These are phyloP conservation scores for Macrophya alboannulata DNA, from an alignment of 2,888 invertebrate species.

Conservation along the genomic window DNA sequence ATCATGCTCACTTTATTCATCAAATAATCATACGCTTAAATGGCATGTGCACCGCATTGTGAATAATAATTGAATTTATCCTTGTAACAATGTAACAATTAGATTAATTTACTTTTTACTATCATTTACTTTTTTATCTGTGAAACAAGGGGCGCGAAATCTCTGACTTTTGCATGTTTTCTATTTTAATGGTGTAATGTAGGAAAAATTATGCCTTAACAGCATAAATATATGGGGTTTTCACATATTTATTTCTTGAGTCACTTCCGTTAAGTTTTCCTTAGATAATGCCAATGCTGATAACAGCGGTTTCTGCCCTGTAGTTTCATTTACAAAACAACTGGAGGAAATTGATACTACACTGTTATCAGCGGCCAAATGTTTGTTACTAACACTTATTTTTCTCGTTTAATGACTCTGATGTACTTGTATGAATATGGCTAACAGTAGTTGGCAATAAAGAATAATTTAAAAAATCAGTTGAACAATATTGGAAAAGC, in stretches of 20 bases:
- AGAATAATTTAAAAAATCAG: neutral
- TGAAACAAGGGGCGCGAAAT: neutral
- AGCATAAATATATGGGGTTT: neutral
- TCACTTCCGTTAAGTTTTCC: neutral
- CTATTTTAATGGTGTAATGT: neutral
- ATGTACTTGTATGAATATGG: neutral
- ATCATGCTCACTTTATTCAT: neutral
- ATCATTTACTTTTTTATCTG: neutral
- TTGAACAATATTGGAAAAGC: neutral
- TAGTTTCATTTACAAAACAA: constrained; percentile 12
- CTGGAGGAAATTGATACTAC: constrained; percentile 15
- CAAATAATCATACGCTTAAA: constrained; percentile 3
- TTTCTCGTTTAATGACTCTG: neutral
- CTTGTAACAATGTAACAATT: neutral
- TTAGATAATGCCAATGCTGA: constrained; percentile 31
- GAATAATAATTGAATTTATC: neutral
- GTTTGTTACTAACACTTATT: neutral
- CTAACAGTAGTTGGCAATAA: neutral
- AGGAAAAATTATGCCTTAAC: neutral
- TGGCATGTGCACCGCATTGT: neutral
- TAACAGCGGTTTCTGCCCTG: constrained; percentile 6
- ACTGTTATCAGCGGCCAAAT: neutral
- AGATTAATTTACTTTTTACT: too few species aligned
- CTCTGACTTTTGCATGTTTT: neutral
- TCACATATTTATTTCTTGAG: neutral